A percentile compares a stretch with the other conserved stretches of the same genome.
Conservation (phyloP, 2,113 vertebrate species). For the Microcebus lehilahytsara region DNA sequence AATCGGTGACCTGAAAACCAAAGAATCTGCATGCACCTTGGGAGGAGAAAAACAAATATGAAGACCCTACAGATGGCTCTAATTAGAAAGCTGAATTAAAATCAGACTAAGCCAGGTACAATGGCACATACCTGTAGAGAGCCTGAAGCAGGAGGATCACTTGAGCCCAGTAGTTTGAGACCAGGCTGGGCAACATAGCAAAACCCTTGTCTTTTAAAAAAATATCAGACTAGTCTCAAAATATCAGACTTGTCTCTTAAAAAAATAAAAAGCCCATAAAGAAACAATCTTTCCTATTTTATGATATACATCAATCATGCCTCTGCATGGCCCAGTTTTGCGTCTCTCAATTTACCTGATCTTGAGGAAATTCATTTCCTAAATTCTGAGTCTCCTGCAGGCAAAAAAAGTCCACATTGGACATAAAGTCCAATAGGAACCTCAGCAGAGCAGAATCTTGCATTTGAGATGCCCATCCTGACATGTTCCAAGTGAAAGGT, state of each 20-base stretch:
- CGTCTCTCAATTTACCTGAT: neutral
- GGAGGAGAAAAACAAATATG: neutral
- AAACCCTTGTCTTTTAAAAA: neutral
- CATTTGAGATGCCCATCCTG: neutral
- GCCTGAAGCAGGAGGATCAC: neutral
- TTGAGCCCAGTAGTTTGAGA: neutral
- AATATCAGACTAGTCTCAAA: no score
- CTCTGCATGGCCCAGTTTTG: neutral
- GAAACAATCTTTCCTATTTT: neutral
- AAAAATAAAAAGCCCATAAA: neutral
- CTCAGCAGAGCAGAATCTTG: neutral
- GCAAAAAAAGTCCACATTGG: neutral
- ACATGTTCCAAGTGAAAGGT: neutral
- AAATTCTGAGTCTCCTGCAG: neutral
- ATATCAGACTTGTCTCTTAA: no score
- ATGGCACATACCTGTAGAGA: neutral
- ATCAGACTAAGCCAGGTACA: neutral
- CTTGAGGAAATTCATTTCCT: neutral
- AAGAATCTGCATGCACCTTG: neutral
- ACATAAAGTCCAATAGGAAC: neutral
- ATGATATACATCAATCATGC: neutral
- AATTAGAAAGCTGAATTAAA: constrained; percentile 4
- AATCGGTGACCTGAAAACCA: neutral
- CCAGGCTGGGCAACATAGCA: neutral
- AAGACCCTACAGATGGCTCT: neutral